phyloP scores from a whole-genome alignment of 1,140 invertebrate species.

The Orussus abietinus region DNA sequence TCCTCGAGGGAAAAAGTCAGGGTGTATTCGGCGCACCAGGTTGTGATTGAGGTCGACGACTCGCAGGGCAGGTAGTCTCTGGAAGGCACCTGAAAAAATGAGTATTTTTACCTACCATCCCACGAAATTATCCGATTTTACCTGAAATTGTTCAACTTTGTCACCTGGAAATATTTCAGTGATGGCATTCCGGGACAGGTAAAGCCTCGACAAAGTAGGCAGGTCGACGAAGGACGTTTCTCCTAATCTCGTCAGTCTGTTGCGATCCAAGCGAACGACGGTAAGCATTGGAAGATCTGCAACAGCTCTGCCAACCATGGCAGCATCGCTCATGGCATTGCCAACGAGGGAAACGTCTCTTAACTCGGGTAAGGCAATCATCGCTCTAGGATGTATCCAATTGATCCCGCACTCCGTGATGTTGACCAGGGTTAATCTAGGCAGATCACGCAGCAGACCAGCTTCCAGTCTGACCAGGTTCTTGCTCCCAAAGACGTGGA shows the following conservation, averaged over 20 bases:
- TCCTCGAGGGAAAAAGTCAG: slow-evolving; percentile 73
- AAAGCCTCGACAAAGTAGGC: slow-evolving; percentile 64
- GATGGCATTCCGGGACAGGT: slow-evolving; percentile 71
- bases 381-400: slow-evolving; percentile 74
- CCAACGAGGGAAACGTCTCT: slow-evolving; percentile 66
- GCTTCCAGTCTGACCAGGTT: slow-evolving; percentile 65
- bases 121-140: too few relatives aligned
- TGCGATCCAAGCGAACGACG: slow-evolving; percentile 65
- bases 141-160: too few relatives aligned
- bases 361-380: slow-evolving; percentile 67
- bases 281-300: slow-evolving; percentile 70
- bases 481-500: slow-evolving; percentile 69
- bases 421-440: slow-evolving; percentile 69
- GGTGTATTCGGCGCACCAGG: slow-evolving; percentile 70
- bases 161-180: slow-evolving; percentile 69
- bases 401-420: slow-evolving; percentile 73
- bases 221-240: slow-evolving; percentile 80
- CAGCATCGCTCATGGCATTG: slow-evolving; percentile 72
- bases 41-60: slow-evolving; percentile 76
- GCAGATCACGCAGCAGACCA: slow-evolving; percentile 70
- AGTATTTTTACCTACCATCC: too few relatives aligned
- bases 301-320: slow-evolving; percentile 71
- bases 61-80: slow-evolving; percentile 69
- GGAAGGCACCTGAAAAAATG: too few relatives aligned
- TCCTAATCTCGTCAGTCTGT: slow-evolving; percentile 65